A percentile compares a stretch with the other conserved stretches of the same genome.
These are phyloP conservation scores for Phlogophora meticulosa DNA, from an alignment of 2,888 invertebrate genomes.

Conservation along the genomic window DNA sequence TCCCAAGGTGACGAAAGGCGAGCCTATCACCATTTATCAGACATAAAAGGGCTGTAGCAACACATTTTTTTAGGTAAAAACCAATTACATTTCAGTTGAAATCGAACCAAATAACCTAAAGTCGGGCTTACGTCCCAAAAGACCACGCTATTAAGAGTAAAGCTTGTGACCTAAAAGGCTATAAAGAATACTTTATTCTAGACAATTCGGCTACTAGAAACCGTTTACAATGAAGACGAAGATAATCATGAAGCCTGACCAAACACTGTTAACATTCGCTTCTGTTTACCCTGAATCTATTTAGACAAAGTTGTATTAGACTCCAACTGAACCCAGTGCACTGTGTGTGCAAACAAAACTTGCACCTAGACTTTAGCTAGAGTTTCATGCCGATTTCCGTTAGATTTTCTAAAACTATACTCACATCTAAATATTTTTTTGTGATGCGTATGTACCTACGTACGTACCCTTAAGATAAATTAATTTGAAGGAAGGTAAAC, in stretches of 20 bases:
- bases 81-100: slow-evolving; percentile 39
- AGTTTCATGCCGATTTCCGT: slow-evolving; percentile 21
- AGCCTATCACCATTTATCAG: slow-evolving; percentile 39
- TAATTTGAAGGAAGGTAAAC: too few species aligned
- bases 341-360: slow-evolving; percentile 41
- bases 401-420: slow-evolving; percentile 2
- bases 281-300: slow-evolving; percentile 44
- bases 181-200: neutral
- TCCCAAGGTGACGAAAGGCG: slow-evolving; percentile 44
- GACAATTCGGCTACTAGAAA: slow-evolving; percentile 21
- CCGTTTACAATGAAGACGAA: neutral
- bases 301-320: slow-evolving; percentile 55
- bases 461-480: too few species aligned
- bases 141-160: neutral
- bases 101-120: slow-evolving; percentile 21
- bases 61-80: slow-evolving; percentile 36
- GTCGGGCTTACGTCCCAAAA: slow-evolving; percentile 6
- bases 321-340: slow-evolving; percentile 27
- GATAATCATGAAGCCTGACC: slow-evolving; percentile 38
- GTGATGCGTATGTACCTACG: too few species aligned
- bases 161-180: slow-evolving; percentile 1
- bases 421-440: too few species aligned
- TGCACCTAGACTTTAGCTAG: slow-evolving; percentile 7
- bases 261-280: slow-evolving; percentile 35
- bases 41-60: slow-evolving; percentile 22